phyloP scores from a whole-genome alignment of 2,113 vertebrate species.

The Daubentonia madagascariensis region DNA sequence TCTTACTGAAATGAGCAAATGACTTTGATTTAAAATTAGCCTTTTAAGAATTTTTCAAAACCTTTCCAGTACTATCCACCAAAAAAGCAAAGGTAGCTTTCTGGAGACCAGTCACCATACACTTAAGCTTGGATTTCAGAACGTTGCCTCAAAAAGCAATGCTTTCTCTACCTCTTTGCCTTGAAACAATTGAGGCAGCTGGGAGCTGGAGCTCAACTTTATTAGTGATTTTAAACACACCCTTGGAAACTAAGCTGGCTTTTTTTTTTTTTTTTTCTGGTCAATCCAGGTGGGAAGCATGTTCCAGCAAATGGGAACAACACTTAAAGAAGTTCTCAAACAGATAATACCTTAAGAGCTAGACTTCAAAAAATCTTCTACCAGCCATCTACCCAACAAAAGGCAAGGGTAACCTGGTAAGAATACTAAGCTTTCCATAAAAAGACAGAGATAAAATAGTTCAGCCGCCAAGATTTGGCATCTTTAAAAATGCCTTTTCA shows the following conservation, averaged over 20 bases:
- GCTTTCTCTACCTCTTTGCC: slow-evolving; percentile 46
- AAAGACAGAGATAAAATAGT: slow-evolving; percentile 80
- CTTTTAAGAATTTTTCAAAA: slow-evolving; percentile 37
- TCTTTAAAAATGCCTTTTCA: slow-evolving; percentile 85
- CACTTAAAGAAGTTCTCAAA: slow-evolving; percentile 61
- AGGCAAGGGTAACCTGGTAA: slow-evolving; percentile 54
- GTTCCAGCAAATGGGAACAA: slow-evolving; percentile 73
- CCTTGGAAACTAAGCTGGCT: slow-evolving; percentile 73
- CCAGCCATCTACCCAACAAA: slow-evolving; percentile 53
- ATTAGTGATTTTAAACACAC: slow-evolving; percentile 75
- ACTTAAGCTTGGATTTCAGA: slow-evolving; percentile 9
- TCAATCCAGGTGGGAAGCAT: slow-evolving; percentile 72
- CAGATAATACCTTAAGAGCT: slow-evolving; percentile 63
- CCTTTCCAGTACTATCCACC: slow-evolving; percentile 8
- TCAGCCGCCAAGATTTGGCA: slow-evolving; percentile 81
- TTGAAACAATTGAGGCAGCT: slow-evolving; percentile 63
- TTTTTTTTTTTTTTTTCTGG: slow-evolving; percentile 43
- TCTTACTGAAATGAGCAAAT: slow-evolving; percentile 66
- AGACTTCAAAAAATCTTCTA: slow-evolving; percentile 56
- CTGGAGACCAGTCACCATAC: neutral
- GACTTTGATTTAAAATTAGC: slow-evolving; percentile 58
- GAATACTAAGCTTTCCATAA: slow-evolving; percentile 69
- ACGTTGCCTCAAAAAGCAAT: neutral
- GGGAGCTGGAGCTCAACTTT: slow-evolving; percentile 62
- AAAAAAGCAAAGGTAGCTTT: slow-evolving; percentile 20